Conservation (phyloP, 2,797 vertebrate species). For the Carcharodon carcharias region DNA sequence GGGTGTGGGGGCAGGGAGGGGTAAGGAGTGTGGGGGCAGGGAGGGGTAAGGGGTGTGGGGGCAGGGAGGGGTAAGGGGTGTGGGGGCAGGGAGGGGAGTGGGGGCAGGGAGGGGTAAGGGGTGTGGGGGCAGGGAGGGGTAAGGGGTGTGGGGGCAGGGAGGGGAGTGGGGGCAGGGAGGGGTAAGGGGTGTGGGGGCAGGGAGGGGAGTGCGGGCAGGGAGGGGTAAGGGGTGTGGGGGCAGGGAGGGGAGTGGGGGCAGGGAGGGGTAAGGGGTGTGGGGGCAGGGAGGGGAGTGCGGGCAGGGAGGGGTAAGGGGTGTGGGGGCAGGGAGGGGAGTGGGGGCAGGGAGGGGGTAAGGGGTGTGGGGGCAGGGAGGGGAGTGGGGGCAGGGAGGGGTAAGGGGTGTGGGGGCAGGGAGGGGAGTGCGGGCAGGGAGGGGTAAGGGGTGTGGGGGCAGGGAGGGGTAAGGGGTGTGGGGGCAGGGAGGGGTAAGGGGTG, state of each 20-base stretch:
- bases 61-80: slow-evolving; percentile 39
- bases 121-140: neutral
- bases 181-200: neutral
- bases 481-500: slow-evolving; percentile 38
- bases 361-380: slow-evolving; percentile 42
- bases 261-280: slow-evolving; percentile 37
- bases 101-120: slow-evolving; percentile 13
- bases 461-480: slow-evolving; percentile 35
- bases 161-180: too few relatives aligned
- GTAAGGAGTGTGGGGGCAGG: too few relatives aligned
- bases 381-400: slow-evolving; percentile 44
- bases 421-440: too few relatives aligned
- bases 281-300: slow-evolving; percentile 39
- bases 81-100: slow-evolving; percentile 38
- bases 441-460: slow-evolving; percentile 42
- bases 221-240: too few relatives aligned
- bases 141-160: slow-evolving; percentile 27
- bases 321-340: slow-evolving; percentile 17
- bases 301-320: too few relatives aligned
- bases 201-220: neutral
- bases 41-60: too few relatives aligned
- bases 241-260: slow-evolving; percentile 36
- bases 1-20: too few relatives aligned
- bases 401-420: slow-evolving; percentile 12
- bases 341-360: slow-evolving; percentile 43